Percentiles rank a stretch among this genome's conserved stretches.
phyloP scores from a whole-genome alignment of 2,888 invertebrate species.

The Pseudococcus jackbeardsleyi region DNA sequence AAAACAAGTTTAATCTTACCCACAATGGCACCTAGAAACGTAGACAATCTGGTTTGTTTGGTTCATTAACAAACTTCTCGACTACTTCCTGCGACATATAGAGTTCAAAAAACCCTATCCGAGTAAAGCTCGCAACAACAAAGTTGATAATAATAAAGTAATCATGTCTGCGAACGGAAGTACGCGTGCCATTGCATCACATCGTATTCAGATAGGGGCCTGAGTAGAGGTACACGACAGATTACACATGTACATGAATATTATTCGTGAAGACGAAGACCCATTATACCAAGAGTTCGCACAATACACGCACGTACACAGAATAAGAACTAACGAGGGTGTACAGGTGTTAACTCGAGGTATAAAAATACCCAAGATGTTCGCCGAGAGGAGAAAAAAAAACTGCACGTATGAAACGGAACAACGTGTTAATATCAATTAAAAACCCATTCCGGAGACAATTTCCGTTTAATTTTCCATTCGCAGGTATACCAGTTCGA shows the following conservation, averaged over 20 bases:
- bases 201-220: neutral
- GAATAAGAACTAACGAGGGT: conserved; percentile 12
- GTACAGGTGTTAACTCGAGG: conserved; percentile 9
- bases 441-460: neutral
- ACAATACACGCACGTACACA: neutral
- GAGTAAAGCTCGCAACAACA: conserved; percentile 26
- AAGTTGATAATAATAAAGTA: conserved; percentile 21
- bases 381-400: neutral
- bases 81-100: conserved; percentile 18
- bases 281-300: neutral
- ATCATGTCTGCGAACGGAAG: conserved; percentile 45
- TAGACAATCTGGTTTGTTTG: conserved; percentile 42
- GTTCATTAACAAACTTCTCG: conserved; percentile 41
- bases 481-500: too few species aligned
- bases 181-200: conserved; percentile 47
- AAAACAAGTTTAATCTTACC: too few species aligned
- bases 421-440: neutral
- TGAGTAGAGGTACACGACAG: neutral
- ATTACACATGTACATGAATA: neutral
- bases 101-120: conserved; percentile 22
- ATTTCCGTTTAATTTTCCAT: neutral
- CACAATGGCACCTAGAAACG: neutral
- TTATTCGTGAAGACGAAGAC: neutral
- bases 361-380: neutral
- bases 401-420: neutral